phyloP scores from a whole-genome alignment of 2,888 invertebrate species.

The Amorpha juglandis region DNA sequence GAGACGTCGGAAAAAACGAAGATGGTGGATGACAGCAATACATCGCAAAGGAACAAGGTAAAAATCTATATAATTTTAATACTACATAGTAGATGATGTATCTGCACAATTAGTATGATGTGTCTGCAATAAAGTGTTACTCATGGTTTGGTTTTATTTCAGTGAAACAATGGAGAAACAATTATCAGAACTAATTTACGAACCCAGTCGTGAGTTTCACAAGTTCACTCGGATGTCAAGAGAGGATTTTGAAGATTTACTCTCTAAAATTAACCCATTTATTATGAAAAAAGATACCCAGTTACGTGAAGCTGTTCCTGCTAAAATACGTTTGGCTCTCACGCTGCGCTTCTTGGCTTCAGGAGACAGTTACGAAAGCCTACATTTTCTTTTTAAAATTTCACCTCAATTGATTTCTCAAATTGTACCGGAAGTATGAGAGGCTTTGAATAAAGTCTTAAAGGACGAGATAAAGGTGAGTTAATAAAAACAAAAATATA shows the following conservation, averaged over 20 bases:
- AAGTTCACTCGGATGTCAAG: slow-evolving; percentile 33
- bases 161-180: slow-evolving; percentile 5
- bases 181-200: slow-evolving; percentile 31
- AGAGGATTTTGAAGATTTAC: slow-evolving; percentile 32
- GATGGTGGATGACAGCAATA: slow-evolving; percentile 27
- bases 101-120: slow-evolving; percentile 1
- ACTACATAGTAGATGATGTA: neutral
- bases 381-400: slow-evolving; percentile 33
- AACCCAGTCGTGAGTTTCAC: slow-evolving; percentile 32
- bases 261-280: slow-evolving; percentile 32
- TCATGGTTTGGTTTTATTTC: slow-evolving; percentile 6
- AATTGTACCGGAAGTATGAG: slow-evolving; percentile 30
- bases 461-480: slow-evolving; percentile 30
- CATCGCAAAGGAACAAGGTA: slow-evolving; percentile 26
- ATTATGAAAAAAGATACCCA: slow-evolving; percentile 33
- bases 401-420: slow-evolving; percentile 27
- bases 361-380: slow-evolving; percentile 33
- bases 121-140: neutral
- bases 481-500: slow-evolving; percentile 21
- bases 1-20: slow-evolving; percentile 24
- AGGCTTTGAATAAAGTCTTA: slow-evolving; percentile 28
- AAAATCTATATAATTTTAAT: slow-evolving; percentile 24
- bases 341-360: slow-evolving; percentile 32
- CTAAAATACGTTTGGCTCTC: slow-evolving; percentile 32
- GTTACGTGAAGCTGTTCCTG: slow-evolving; percentile 31